Evolutionary conservation across 2,797 vertebrate species (phyloP).

Genomic region (Acanthis flammea): DNA sequence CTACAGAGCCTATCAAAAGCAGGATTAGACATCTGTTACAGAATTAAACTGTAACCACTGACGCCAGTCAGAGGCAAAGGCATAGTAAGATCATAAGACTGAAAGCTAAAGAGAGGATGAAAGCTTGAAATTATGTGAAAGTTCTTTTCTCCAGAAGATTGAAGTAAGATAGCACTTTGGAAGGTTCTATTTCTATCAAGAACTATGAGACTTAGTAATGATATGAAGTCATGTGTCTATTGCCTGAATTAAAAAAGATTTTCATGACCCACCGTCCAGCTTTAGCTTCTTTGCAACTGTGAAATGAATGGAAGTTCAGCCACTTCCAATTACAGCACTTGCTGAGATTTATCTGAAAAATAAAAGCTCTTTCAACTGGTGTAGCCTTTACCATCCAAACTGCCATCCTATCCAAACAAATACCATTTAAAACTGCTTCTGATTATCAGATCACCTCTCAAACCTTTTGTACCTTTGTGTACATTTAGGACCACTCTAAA

Average conservation of each 20-base stretch:
- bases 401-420: neutral
- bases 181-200: neutral
- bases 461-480: neutral
- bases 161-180: neutral
- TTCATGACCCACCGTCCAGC: neutral
- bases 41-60: neutral
- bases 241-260: neutral
- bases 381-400: neutral
- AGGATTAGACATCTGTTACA: neutral
- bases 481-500: neutral
- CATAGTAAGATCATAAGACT: neutral
- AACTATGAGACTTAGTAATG: neutral
- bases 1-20: neutral
- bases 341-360: neutral
- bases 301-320: neutral
- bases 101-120: neutral
- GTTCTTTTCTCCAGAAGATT: neutral
- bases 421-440: neutral
- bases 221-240: neutral
- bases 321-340: neutral
- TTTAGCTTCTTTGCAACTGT: neutral
- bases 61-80: neutral
- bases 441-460: neutral
- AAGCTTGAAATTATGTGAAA: neutral
- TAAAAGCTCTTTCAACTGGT: neutral